Evolutionary conservation across 2,797 vertebrate species (phyloP).

Genomic region (Chaunax sp.): DNA sequence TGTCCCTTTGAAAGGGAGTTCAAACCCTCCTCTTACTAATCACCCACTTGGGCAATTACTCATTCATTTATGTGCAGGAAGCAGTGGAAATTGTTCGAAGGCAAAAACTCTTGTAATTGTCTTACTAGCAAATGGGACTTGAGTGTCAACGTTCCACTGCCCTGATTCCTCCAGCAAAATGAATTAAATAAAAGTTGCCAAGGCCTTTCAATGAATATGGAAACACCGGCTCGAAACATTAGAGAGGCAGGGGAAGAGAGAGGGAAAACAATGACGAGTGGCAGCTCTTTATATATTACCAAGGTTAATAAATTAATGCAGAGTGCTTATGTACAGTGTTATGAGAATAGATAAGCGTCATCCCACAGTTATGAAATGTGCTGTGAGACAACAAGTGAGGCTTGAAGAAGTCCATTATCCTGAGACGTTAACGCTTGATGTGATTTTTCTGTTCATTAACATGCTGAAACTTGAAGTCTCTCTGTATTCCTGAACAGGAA

Average conservation of each 20-base stretch:
- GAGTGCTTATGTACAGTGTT: conserved; percentile 7
- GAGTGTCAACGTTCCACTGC: conserved; percentile 41
- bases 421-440: conserved; percentile 3
- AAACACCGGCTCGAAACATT: conserved; percentile 32
- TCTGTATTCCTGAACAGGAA: conserved; percentile 11
- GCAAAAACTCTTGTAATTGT: conserved; percentile 65
- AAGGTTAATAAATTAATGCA: conserved; percentile 30
- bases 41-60: conserved; percentile 34
- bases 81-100: conserved; percentile 51
- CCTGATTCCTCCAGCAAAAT: conserved; percentile 53
- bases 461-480: conserved; percentile 7
- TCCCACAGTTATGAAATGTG: not conserved
- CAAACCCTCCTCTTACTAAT: conserved; percentile 47
- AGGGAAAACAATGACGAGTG: not conserved
- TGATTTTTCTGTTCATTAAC: conserved; percentile 3
- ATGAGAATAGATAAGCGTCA: not conserved
- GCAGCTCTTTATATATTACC: conserved; percentile 23
- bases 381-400: not conserved
- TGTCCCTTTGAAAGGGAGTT: conserved; percentile 47
- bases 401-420: not conserved
- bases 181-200: conserved; percentile 46
- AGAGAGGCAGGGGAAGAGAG: conserved; percentile 3
- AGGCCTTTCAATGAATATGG: conserved; percentile 38
- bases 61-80: conserved; percentile 57
- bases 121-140: conserved; percentile 62